Evolutionary conservation across 2,888 invertebrate genomes (phyloP).

Genomic region (Calliopum simillimum): DNA sequence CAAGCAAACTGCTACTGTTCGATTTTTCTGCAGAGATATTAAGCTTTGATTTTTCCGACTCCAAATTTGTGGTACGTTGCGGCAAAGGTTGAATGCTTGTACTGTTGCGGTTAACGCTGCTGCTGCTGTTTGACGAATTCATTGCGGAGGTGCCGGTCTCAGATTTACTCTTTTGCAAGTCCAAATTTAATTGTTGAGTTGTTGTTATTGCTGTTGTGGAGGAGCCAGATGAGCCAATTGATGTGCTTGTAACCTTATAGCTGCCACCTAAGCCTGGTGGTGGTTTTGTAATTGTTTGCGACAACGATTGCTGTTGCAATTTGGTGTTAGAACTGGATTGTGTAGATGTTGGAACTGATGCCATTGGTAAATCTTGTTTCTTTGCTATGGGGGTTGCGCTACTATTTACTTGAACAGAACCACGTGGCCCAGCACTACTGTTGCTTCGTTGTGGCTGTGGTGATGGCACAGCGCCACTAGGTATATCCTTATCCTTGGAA

Average conservation of each 20-base stretch:
- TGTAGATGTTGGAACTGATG: slow-evolving; percentile 46
- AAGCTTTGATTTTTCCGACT: slow-evolving; percentile 42
- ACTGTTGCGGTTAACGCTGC: slow-evolving; percentile 36
- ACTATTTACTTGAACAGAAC: background rate
- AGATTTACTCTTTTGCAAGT: slow-evolving; percentile 49
- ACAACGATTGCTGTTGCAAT: slow-evolving; percentile 52
- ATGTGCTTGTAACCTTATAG: slow-evolving; percentile 57
- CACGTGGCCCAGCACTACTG: background rate
- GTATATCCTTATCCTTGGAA: slow-evolving; percentile 60
- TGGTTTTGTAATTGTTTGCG: slow-evolving; percentile 49
- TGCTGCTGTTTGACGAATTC: slow-evolving; percentile 41
- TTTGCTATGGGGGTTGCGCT: slow-evolving; percentile 41
- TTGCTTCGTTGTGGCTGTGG: slow-evolving; percentile 22
- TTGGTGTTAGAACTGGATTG: slow-evolving; percentile 39
- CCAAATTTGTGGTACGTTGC: slow-evolving; percentile 34
- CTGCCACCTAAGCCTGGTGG: slow-evolving; percentile 54
- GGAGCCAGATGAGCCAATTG: slow-evolving; percentile 80
- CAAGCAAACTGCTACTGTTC: slow-evolving; percentile 64
- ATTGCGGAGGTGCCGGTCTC: slow-evolving; percentile 40
- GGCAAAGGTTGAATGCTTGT: slow-evolving; percentile 33
- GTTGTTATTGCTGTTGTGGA: slow-evolving; percentile 67
- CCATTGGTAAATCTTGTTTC: slow-evolving; percentile 54
- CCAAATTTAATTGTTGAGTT: slow-evolving; percentile 38
- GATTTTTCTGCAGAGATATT: slow-evolving; percentile 33
- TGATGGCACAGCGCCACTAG: slow-evolving; percentile 28